Conservation (phyloP, 2,888 invertebrate genomes). For the Penaeus monodon region DNA sequence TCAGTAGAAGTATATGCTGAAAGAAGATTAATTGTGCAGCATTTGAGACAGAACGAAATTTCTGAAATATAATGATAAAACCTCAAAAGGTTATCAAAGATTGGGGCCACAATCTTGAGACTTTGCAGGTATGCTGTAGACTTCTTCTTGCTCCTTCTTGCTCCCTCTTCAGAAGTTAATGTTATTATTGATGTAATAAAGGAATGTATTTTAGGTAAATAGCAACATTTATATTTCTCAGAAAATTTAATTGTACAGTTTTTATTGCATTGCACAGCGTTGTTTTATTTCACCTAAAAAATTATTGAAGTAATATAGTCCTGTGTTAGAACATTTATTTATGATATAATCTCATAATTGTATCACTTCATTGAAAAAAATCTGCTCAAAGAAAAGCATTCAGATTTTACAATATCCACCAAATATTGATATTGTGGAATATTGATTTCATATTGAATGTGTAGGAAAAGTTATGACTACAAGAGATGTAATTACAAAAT, state of each 20-base stretch:
- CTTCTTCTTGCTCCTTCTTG: constrained; percentile 29
- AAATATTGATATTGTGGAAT: too few relatives aligned
- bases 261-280: constrained; percentile 50
- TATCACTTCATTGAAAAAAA: too few relatives aligned
- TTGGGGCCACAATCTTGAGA: constrained; percentile 9
- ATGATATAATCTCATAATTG: too few relatives aligned
- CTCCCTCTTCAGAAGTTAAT: constrained; percentile 37
- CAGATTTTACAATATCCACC: too few relatives aligned
- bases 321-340: too few relatives aligned
- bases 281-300: constrained; percentile 11
- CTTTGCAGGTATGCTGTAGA: constrained; percentile 31
- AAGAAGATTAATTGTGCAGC: too few relatives aligned
- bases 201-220: constrained; percentile 60
- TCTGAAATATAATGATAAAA: not conserved
- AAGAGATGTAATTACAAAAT: too few relatives aligned
- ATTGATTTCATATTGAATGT: too few relatives aligned
- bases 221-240: constrained; percentile 61
- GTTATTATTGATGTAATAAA: constrained; percentile 48
- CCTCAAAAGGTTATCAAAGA: not conserved
- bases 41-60: not conserved
- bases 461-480: too few relatives aligned
- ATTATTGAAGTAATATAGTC: too few relatives aligned
- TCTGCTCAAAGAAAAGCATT: too few relatives aligned
- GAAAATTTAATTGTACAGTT: constrained; percentile 60
- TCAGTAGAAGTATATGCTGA: too few relatives aligned